A percentile compares a stretch with the other conserved stretches of the same genome.
Conservation (phyloP, 1,140 invertebrate species). For the Cryptotermes secundus region DNA sequence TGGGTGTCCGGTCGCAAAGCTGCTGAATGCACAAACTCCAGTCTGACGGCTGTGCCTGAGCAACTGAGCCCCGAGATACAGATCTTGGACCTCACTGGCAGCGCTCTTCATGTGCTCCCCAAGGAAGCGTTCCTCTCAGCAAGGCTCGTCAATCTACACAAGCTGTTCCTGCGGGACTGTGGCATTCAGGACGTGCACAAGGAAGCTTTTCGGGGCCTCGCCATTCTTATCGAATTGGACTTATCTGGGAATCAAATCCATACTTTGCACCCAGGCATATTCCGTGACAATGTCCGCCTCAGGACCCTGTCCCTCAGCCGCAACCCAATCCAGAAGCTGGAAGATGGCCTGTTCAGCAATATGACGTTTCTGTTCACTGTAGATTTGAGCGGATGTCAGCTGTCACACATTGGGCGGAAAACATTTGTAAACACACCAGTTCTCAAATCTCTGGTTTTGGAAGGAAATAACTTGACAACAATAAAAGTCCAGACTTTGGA, state of each 20-base stretch:
- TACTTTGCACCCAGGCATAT: slow-evolving; percentile 67
- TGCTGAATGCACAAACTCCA: slow-evolving; percentile 71
- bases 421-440: slow-evolving; percentile 70
- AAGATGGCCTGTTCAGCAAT: slow-evolving; percentile 74
- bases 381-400: slow-evolving; percentile 70
- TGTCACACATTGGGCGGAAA: slow-evolving; percentile 65
- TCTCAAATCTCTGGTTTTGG: slow-evolving; percentile 65
- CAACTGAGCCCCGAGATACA: slow-evolving; percentile 65
- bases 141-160: slow-evolving; percentile 75
- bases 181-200: slow-evolving; percentile 66
- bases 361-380: slow-evolving; percentile 72
- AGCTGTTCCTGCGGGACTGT: slow-evolving; percentile 71
- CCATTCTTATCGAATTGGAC: slow-evolving; percentile 81
- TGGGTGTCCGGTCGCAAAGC: slow-evolving; percentile 79
- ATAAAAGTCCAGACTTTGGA: slow-evolving; percentile 59
- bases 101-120: slow-evolving; percentile 64
- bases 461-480: slow-evolving; percentile 66
- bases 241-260: slow-evolving; percentile 74
- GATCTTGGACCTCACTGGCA: slow-evolving; percentile 69
- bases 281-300: slow-evolving; percentile 65
- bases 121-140: slow-evolving; percentile 68
- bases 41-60: slow-evolving; percentile 65
- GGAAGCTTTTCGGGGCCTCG: slow-evolving; percentile 71
- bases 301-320: slow-evolving; percentile 69
- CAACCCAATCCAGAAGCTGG: slow-evolving; percentile 69